phyloP scores from a whole-genome alignment of 2,888 invertebrate genomes.

The Drosophila mulleri region DNA sequence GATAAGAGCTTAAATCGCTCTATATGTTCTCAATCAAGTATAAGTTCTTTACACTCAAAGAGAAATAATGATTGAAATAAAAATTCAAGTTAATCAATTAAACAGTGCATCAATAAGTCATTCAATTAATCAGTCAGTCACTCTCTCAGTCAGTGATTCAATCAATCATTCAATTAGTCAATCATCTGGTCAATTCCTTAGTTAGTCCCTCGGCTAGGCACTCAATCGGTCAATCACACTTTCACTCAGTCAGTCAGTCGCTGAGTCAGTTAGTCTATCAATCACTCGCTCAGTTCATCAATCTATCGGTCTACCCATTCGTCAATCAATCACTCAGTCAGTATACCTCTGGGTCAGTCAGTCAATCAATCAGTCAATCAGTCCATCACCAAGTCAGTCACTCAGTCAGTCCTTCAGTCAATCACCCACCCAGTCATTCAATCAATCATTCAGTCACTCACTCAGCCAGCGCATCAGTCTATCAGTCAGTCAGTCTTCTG shows the following conservation, averaged over 20 bases:
- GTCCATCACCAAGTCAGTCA: constrained; percentile 20
- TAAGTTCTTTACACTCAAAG: too few species aligned
- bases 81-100: too few species aligned
- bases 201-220: not conserved
- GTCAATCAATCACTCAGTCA: not conserved
- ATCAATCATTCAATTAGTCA: not conserved
- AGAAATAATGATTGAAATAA: too few species aligned
- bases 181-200: not conserved
- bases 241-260: not conserved
- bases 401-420: constrained; percentile 12
- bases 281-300: constrained; percentile 12
- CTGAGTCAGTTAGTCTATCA: not conserved
- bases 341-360: too few species aligned
- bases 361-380: not conserved
- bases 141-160: constrained; percentile 12
- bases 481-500: constrained; percentile 19
- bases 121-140: not conserved
- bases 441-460: constrained; percentile 8
- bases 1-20: too few species aligned
- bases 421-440: not conserved
- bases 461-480: constrained; percentile 4
- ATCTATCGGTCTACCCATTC: not conserved
- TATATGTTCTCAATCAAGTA: too few species aligned
- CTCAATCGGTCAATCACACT: not conserved
- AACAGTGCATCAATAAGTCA: too few species aligned